Base-by-base conservation (phyloP, 2,888 invertebrate genomes). In the Lithosia quadra region DNA sequence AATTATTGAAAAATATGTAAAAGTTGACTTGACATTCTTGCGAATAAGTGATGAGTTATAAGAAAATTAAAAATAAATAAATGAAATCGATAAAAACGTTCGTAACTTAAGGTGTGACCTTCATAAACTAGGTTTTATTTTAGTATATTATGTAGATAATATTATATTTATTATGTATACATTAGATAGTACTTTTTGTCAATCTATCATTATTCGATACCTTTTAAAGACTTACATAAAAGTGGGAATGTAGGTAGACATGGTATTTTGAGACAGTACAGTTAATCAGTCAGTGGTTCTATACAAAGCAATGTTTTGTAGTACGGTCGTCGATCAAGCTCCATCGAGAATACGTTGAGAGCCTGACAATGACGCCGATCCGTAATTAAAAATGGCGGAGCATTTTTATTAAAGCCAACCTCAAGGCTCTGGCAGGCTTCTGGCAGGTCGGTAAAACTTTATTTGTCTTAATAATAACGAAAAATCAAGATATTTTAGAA, bases 301-400 rank as follows among this genome's bases (percentile, higher is more conserved):
- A 65, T 69, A 71, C 13, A 21, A 24, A 63, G 67, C 70, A 74
- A 81, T 76, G 73, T 79, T 72, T 76, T 55, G 36, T 71, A 74
- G 62, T 73, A 76, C 69, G 74, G 72, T 74, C 70, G 81, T 81
- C 83, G 85, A 86, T 86, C 86, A 84, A 80, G 77, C 83, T 85
- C 80, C 84, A 80, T 87, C 83, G 85, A 87, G 87, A 85, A 84
- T 85, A 85, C 86, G 85, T 85, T 82, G 84, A 85, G 83, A 76
- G 80, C 75, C 75, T 80, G 77, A 91, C 90, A 92, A 92, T 91
- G 86, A 87, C 85, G 86, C 75, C 86, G 84, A 84, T 72, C 81
- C 84, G 88, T 92, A 92, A 92, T 93, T 92, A 93, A 92, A 93
- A 91, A 93, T 92, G 92, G 92, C 91, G 80, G 87, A 75, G 84